These are phyloP conservation scores for Tachysurus vachellii DNA, from an alignment of 2,113 vertebrate species.

Conservation along the genomic window DNA sequence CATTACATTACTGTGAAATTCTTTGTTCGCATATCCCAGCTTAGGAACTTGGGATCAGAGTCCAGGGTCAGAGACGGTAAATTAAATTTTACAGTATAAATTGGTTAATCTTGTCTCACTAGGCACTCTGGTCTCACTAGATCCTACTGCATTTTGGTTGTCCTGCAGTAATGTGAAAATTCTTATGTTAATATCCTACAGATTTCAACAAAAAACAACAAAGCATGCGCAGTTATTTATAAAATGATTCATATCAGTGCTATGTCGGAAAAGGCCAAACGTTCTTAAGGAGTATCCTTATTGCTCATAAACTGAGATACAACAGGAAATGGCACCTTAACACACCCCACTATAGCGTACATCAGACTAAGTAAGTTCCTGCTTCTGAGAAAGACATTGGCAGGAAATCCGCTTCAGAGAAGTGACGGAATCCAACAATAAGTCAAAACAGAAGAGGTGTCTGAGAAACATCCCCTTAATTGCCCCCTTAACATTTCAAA, in stretches of 20 bases:
- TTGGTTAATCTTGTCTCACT: background rate
- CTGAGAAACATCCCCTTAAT: background rate
- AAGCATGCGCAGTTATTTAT: slow-evolving; percentile 13
- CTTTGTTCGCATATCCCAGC: too few species aligned
- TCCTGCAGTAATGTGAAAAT: background rate
- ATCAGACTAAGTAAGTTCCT: slow-evolving; percentile 47
- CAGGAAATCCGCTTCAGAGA: background rate
- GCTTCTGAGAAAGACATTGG: slow-evolving; percentile 39
- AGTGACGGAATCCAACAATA: background rate
- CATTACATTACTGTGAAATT: too few species aligned
- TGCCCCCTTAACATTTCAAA: background rate
- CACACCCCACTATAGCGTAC: background rate
- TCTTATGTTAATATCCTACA: background rate
- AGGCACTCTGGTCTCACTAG: too few species aligned
- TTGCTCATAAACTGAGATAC: background rate
- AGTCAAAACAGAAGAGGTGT: background rate
- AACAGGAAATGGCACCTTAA: slow-evolving; percentile 35
- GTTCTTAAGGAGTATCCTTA: background rate
- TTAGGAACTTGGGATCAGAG: too few species aligned
- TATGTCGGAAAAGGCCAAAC: background rate
- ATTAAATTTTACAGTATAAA: too few species aligned
- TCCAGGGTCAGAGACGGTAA: too few species aligned
- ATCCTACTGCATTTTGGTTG: background rate
- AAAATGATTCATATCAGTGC: background rate
- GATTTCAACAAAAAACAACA: background rate